Base-by-base conservation (phyloP, 1,140 invertebrate species). In the Cydia pomonella region DNA sequence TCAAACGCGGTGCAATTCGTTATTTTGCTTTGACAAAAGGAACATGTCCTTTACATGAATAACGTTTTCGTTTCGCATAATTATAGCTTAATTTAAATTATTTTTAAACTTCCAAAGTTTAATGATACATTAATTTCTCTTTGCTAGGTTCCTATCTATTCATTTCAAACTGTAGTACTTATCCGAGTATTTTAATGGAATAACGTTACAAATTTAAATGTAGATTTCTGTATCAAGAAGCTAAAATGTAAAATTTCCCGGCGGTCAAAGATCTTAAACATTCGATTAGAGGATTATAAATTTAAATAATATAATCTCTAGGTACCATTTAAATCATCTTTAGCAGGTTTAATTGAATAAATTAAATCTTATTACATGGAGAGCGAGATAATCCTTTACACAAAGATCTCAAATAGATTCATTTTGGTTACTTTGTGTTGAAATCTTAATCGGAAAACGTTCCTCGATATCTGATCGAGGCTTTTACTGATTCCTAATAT, bases 271-370 rank as follows among this genome's bases (percentile, higher is more conserved):
- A 59, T 23, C 18, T 44, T 59, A 10, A 59, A 23, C 21, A 10
- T 59, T 23, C 0, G 18, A 59, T 59, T 59, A 59, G 53, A 59
- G 53, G 21, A 59, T 59, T 59, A 59, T 59, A 23, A 59, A 59
- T 59, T 23, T 59, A 59, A 59, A 23, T 59, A 23, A 23, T 59
- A 59, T 59, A 59, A 59, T 59, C 53, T 23, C 53, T 59, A n/a
- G n/a, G n/a, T n/a, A 6, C 53, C 53, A 23, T 59, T 59, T n/a
- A 59, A 59, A 59, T 59, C 21, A 59, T 59, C 21, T 59, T 59
- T 23, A 59, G 18, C 53, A 23, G 53, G n/a, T 59, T 59, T 59
- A 10, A 59, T 59, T 23, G 53, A 59, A 59, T 59, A 23, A 59
- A 59, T 23, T 59, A 59, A 53, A 59, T 59, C 53, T 59, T 0